Percentiles rank a stretch among this genome's conserved stretches.
phyloP scores from a whole-genome alignment of 2,797 vertebrate genomes.

The Pelobates cultripes region DNA sequence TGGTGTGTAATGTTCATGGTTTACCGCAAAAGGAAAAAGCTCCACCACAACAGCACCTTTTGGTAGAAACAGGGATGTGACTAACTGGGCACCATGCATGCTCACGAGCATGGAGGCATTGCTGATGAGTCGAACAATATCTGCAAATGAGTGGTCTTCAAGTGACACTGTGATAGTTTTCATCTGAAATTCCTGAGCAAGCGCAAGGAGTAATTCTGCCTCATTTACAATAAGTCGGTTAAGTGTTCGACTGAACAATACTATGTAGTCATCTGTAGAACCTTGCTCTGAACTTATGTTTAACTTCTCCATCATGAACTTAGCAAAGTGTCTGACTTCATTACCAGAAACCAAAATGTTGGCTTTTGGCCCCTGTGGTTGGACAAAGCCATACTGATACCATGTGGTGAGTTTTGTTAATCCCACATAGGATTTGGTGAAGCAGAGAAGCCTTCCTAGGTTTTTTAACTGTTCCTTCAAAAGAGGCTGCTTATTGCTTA shows the following conservation, averaged over 20 bases:
- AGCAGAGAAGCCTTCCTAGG: slow-evolving; percentile 93
- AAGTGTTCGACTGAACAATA: slow-evolving; percentile 90
- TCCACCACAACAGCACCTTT: slow-evolving; percentile 90
- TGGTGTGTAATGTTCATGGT: slow-evolving; percentile 95
- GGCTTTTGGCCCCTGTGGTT: slow-evolving; percentile 96
- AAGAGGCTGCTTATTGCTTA: slow-evolving; percentile 93
- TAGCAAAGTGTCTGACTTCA: slow-evolving; percentile 91
- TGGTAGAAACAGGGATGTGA: slow-evolving; percentile 90
- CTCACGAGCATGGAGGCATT: slow-evolving; percentile 90
- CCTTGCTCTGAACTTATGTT: slow-evolving; percentile 76
- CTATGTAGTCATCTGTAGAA: slow-evolving; percentile 82
- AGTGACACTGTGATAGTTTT: slow-evolving; percentile 90
- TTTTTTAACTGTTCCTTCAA: slow-evolving; percentile 88
- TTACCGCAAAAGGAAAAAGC: slow-evolving; percentile 92
- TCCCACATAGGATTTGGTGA: slow-evolving; percentile 92
- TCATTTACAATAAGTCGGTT: slow-evolving; percentile 94
- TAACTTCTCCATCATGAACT: slow-evolving; percentile 81
- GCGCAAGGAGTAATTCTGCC: slow-evolving; percentile 88
- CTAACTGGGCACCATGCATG: slow-evolving; percentile 95
- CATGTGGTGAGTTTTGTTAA: slow-evolving; percentile 96
- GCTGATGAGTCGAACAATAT: slow-evolving; percentile 84
- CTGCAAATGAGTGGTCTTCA: slow-evolving; percentile 88
- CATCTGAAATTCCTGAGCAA: slow-evolving; percentile 96
- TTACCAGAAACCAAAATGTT: slow-evolving; percentile 94
- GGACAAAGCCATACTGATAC: slow-evolving; percentile 98